Percentiles rank a stretch among this genome's conserved stretches.
Evolutionary conservation across 1,140 invertebrate genomes (phyloP).

Genomic region (Drosophila mayri): DNA sequence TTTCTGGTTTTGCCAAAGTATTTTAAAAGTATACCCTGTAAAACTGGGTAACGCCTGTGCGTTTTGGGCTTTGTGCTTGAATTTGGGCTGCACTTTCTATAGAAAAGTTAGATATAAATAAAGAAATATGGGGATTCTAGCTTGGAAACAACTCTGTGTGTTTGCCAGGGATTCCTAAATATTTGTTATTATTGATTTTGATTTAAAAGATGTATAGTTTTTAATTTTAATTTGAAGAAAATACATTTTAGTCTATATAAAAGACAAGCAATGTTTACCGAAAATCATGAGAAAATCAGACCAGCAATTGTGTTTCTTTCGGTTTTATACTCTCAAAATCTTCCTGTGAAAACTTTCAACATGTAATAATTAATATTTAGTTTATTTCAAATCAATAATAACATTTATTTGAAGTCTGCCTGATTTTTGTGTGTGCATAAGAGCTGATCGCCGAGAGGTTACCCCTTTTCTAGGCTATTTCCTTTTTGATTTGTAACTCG

Average conservation of each 20-base stretch:
- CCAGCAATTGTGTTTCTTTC: too few species aligned
- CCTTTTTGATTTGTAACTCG: slow-evolving; percentile 84
- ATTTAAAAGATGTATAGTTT: too few species aligned
- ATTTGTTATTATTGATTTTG: neutral
- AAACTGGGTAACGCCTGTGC: slow-evolving; percentile 41
- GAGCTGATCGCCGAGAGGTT: slow-evolving; percentile 49
- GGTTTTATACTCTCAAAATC: too few species aligned
- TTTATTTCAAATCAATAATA: slow-evolving; percentile 5
- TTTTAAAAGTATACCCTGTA: slow-evolving; percentile 1
- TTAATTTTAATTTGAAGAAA: too few species aligned
- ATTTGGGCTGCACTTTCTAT: slow-evolving; percentile 39
- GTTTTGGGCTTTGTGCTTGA: slow-evolving; percentile 41
- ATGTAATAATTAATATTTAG: neutral
- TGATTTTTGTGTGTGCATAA: slow-evolving; percentile 13
- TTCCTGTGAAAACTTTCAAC: neutral
- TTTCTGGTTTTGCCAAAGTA: slow-evolving; percentile 2
- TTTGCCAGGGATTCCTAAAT: neutral
- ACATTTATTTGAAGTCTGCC: neutral
- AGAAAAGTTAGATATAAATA: slow-evolving; percentile 9
- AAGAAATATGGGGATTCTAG: neutral
- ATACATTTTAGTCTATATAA: too few species aligned
- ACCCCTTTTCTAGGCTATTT: slow-evolving; percentile 62
- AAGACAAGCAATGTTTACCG: too few species aligned
- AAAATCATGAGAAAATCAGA: too few species aligned
- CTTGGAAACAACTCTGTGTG: slow-evolving; percentile 4